These are phyloP conservation scores for Hyperoplus lanceolatus DNA, from an alignment of 2,797 vertebrate genomes.

Conservation along the genomic window DNA sequence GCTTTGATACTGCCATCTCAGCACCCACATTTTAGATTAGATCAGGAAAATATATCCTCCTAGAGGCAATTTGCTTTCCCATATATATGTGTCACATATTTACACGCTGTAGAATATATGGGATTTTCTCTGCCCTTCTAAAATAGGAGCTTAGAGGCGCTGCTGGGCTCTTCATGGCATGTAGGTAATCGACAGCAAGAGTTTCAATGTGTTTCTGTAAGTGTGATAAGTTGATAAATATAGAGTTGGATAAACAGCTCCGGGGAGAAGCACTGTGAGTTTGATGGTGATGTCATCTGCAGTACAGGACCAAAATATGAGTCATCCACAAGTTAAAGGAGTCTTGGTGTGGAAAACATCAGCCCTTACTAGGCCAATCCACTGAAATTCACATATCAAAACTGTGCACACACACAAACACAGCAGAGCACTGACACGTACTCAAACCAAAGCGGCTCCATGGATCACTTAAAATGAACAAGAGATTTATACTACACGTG, in stretches of 20 bases:
- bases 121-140: slow-evolving; percentile 27
- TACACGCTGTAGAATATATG: slow-evolving; percentile 44
- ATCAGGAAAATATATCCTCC: slow-evolving; percentile 58
- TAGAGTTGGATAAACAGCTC: slow-evolving; percentile 73
- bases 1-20: slow-evolving; percentile 69
- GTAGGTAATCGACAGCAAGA: slow-evolving; percentile 53
- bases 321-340: slow-evolving; percentile 69
- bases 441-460: slow-evolving; percentile 12
- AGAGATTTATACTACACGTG: slow-evolving; percentile 49
- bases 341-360: slow-evolving; percentile 63
- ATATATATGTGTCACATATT: slow-evolving; percentile 50
- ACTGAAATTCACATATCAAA: slow-evolving; percentile 57
- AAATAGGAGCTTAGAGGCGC: slow-evolving; percentile 22
- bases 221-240: slow-evolving; percentile 70
- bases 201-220: slow-evolving; percentile 47
- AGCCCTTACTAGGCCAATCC: slow-evolving; percentile 70
- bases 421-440: slow-evolving; percentile 1
- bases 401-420: slow-evolving; percentile 9
- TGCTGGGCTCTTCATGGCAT: slow-evolving; percentile 39
- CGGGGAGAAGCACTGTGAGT: slow-evolving; percentile 56
- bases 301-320: slow-evolving; percentile 62
- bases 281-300: slow-evolving; percentile 69
- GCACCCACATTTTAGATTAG: slow-evolving; percentile 66
- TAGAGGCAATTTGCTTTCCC: slow-evolving; percentile 49
- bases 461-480: slow-evolving; percentile 32